Evolutionary conservation across 2,113 vertebrate genomes (phyloP).

Genomic region (Notothenia rossii): DNA sequence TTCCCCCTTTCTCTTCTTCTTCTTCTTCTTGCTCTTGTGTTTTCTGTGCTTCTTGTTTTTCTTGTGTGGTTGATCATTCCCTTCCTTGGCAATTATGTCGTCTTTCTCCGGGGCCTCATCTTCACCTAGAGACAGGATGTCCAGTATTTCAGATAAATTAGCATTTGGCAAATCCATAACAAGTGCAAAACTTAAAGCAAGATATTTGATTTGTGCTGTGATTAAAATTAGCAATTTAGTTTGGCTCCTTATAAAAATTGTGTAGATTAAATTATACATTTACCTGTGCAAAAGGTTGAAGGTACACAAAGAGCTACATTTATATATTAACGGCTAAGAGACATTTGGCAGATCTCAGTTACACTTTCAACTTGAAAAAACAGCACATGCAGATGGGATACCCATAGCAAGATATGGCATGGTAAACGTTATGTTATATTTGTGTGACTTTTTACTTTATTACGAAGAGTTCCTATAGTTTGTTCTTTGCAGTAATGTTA

Average conservation of each 20-base stretch:
- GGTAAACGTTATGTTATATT: neutral
- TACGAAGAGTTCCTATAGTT: neutral
- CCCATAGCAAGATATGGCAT: neutral
- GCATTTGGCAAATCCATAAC: neutral
- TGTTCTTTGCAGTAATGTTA: neutral
- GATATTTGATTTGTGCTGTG: neutral
- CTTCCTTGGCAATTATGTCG: constrained; percentile 84
- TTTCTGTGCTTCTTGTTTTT: constrained; percentile 98
- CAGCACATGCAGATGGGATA: neutral
- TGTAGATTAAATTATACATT: neutral
- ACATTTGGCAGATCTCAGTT: neutral
- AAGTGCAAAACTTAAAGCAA: neutral
- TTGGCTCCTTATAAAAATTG: neutral
- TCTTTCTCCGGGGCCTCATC: constrained; percentile 80
- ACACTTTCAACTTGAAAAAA: neutral
- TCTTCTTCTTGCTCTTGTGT: constrained; percentile 99
- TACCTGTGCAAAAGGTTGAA: neutral
- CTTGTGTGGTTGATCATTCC: constrained; percentile 88
- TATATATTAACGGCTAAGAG: neutral
- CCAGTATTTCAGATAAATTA: constrained; percentile 18
- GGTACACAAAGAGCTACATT: neutral
- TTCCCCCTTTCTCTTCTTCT: constrained; percentile 93
- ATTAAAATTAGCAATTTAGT: neutral
- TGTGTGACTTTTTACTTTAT: neutral
- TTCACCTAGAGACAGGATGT: constrained; percentile 65